Evolutionary conservation across 2,797 vertebrate species (phyloP), one percentile per base, ranked within the genome.

Genomic region (Pteropus rufus): DNA sequence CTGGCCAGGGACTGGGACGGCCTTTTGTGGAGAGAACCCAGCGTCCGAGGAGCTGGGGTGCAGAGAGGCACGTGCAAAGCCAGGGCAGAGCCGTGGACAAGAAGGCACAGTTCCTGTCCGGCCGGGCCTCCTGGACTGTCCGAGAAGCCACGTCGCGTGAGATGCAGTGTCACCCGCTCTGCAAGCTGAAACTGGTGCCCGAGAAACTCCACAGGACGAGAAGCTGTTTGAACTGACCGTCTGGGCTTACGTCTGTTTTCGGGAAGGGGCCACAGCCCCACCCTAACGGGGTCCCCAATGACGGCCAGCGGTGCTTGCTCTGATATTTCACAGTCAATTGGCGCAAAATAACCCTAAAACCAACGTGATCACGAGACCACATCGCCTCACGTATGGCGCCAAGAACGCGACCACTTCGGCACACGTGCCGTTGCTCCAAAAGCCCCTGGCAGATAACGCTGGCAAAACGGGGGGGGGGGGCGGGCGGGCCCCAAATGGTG

Each of bases 231-330:
- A 31, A 31, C 0, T 6, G 10, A 44, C 60, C 0, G 7, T 9
- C 1, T 7, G 6, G n/a, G 4, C 12, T 44, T 3, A 52, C 4
- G 46, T 31, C 64, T 3, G 0, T 19, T 26, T 75, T 46, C 41
- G 6, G 54, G 10, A 56, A 18, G 6, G 15, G 39, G 26, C 8
- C 6, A 12, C 11, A 31, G 73, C 29, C 10, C 23, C 4, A 14
- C 21, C 31, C 15, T 24, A 3, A 5, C 2, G 0, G 0, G 11
- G 10, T 9, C 24, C 10, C 14, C 10, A 7, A 9, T 5, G 5
- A 2, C 18, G 70, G 31, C 36, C 41, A 29, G 4, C 0, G 3
- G 7, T 5, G 14, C 24, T 49, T 8, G 29, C 10, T 56, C 9
- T 34, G 7, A 1, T 44, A 41, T 83, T 29, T 36, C 8, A 58